Evolutionary conservation across 2,888 invertebrate species (phyloP), one percentile per base, ranked within the genome.

Genomic region (Trichogramma evanescens): DNA sequence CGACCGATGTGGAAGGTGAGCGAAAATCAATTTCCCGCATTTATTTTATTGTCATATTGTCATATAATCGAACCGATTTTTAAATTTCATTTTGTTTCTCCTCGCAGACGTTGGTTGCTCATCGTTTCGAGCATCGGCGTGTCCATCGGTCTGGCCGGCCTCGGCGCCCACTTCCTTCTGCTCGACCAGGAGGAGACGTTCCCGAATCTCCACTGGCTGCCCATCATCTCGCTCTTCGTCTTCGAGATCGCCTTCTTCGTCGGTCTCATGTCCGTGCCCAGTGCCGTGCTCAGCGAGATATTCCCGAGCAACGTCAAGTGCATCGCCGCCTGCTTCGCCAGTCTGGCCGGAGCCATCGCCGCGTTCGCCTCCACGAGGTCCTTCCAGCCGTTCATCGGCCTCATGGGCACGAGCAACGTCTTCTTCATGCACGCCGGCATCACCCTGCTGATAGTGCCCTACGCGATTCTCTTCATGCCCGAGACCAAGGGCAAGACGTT

Each of bases 401-500:
- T 68, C 1, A 66, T 68, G 3, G 54, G 66, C 0, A 66, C 71
- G 10, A 62, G 67, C 38, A 70, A 70, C 50, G 69, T 74, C 2
- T 74, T 70, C 54, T 71, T 67, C 66, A 53, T 70, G 8, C 68
- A 74, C 53, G 68, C 65, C 5, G 1, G 48, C 4, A 41, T 70
- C 26, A 70, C 71, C 61, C 6, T 64, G 1, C 45, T 61, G 3
- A 45, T 64, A 4, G 42, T 65, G 1, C 54, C 64, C 0, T 65
- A 65, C 39, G 62, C 62, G 0, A 13, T 65, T 4, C 49, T 58
- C 10, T 62, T 53, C 46, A 50, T 75, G 26, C 73, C 72, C 6
- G 73, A 74, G 54, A 74, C 74, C 4, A 74, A 71, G 56, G 73
- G 73, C 4, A 75, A 74, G 53, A 69, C 70, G 1, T 50, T 74